Base-by-base conservation (phyloP, 1,140 invertebrate species). In the Procambarus virginalis region DNA sequence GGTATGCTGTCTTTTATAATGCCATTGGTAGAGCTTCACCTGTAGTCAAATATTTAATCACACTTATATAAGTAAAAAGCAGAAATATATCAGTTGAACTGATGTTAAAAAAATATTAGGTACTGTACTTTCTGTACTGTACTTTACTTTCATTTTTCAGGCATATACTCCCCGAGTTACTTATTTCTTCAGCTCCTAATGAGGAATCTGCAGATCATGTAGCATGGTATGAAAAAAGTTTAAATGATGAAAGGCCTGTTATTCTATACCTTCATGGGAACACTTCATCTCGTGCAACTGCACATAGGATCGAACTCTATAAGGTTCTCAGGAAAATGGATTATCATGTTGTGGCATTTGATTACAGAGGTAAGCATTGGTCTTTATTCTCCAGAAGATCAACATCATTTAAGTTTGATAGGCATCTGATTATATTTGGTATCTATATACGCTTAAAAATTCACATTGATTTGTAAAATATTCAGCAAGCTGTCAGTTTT, bases 231-330 rank as follows among this genome's bases (percentile, higher is more conserved):
- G 75, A 77, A 20, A 60, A 89, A 55, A 76, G 58, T 22, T 68
- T 92, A 4, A 8, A 46, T 81, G 85, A 90, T 51, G 94, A 95
- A 2, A 93, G 94, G 68, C 95, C 95, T 73, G 94, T 98, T 79
- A 94, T 98, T 48, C 93, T 98, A 8, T 98, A 98, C 93, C 95
- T 97, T 92, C 97, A 98, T 95, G 98, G 98, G 10, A 99, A 99
- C 94, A 97, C 97, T 6, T 97, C 97, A 22, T 96, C 97, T 86
- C 94, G 97, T 92, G 96, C 96, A 14, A 96, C 96, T 17, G 94
- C 94, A 2, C 97, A 99, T 94, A 95, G 98, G 81, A 94, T 97
- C 60, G 96, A 97, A 93, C 94, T 99, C 68, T 99, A 99, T 94
- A 95, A 97, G 93, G 93, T 98, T 51, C 95, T 99, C 84, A 95